A percentile compares a stretch with the other conserved stretches of the same genome.
Conservation (phyloP, 2,113 vertebrate genomes). For the Odocoileus virginianus region DNA sequence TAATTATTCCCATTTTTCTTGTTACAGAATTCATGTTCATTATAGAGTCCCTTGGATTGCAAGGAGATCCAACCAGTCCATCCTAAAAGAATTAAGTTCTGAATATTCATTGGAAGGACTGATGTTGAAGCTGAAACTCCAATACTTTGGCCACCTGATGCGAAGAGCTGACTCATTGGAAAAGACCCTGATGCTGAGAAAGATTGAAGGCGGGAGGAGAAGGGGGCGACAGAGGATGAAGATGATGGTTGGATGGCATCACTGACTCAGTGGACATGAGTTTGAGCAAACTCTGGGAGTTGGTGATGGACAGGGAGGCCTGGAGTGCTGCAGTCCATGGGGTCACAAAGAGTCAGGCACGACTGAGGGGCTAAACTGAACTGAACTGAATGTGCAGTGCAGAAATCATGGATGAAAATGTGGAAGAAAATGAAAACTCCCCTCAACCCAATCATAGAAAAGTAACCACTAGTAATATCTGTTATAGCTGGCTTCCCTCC, state of each 20-base stretch:
- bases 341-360: rapidly evolving
- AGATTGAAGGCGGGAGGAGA: not conserved
- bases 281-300: rapidly evolving
- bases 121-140: not conserved
- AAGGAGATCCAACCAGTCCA: not conserved
- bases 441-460: not conserved
- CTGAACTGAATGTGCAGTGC: not conserved
- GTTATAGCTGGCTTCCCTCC: not conserved
- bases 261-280: not conserved
- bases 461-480: not conserved
- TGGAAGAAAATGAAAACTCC: not conserved
- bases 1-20: not conserved
- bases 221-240: rapidly evolving
- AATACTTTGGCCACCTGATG: not conserved
- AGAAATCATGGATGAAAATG: not conserved
- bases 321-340: not conserved
- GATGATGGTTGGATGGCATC: not conserved
- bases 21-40: not conserved
- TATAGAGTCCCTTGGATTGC: not conserved
- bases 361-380: not conserved
- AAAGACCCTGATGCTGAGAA: not conserved
- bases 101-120: not conserved
- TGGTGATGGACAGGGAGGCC: not conserved
- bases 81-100: not conserved
- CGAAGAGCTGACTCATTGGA: not conserved